A percentile compares a stretch with the other conserved stretches of the same genome.
These are phyloP conservation scores for Morus bassanus DNA, from an alignment of 2,797 vertebrate species.

Conservation along the genomic window DNA sequence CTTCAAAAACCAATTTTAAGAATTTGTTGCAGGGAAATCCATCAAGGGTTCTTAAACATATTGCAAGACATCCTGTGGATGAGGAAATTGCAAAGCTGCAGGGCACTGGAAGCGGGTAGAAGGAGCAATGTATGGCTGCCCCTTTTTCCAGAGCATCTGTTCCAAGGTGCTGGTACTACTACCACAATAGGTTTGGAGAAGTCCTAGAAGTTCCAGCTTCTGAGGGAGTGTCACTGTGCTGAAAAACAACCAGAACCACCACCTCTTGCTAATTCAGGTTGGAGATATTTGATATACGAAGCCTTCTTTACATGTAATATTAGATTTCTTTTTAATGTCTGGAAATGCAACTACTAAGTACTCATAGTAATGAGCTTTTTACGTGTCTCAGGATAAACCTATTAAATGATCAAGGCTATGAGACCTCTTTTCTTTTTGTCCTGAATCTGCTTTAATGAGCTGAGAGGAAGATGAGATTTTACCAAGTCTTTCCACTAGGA, in stretches of 20 bases:
- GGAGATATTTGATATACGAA: background rate
- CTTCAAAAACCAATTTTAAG: background rate
- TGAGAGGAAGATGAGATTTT: background rate
- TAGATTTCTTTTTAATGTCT: background rate
- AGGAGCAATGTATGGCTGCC: background rate
- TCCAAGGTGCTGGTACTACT: background rate
- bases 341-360: background rate
- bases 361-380: background rate
- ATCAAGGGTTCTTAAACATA: background rate
- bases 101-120: background rate
- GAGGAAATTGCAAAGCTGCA: background rate
- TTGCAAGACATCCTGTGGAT: background rate
- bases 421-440: background rate
- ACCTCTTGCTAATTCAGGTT: background rate
- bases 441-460: background rate
- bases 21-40: background rate
- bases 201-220: background rate
- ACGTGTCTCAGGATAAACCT: constrained; percentile 3
- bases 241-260: background rate
- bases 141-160: background rate
- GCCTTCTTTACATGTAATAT: background rate
- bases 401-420: background rate
- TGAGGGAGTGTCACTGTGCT: background rate
- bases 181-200: background rate
- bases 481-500: background rate